Conservation (phyloP, 2,797 vertebrate genomes). For the Catostomus latipinnis region DNA sequence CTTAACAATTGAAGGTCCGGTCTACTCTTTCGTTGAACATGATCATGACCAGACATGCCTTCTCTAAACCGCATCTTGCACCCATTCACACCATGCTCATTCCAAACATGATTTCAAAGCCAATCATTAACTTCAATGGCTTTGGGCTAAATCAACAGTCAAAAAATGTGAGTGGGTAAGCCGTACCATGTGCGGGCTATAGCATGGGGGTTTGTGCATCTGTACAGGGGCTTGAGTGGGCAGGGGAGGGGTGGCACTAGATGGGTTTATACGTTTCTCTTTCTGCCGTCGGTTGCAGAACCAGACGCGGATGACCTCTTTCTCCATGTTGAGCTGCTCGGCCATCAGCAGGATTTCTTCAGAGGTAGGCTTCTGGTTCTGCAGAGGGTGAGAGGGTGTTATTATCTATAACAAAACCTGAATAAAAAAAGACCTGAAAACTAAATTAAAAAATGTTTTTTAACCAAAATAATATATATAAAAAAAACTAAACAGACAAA, state of each 20-base stretch:
- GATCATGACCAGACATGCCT: constrained; percentile 22
- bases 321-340: constrained; percentile 94
- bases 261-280: constrained; percentile 92
- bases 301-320: constrained; percentile 94
- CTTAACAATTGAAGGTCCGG: neutral
- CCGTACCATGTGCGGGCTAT: constrained; percentile 87
- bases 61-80: neutral
- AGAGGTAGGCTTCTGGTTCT: constrained; percentile 96
- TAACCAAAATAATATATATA: no score
- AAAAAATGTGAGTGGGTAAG: constrained; percentile 9
- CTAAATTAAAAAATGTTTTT: no score
- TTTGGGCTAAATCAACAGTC: neutral
- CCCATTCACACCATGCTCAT: neutral
- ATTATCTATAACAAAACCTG: no score
- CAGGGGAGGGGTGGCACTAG: constrained; percentile 86
- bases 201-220: constrained; percentile 83
- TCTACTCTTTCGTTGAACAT: neutral
- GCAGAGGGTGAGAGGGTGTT: constrained; percentile 8
- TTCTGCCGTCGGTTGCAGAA: constrained; percentile 95
- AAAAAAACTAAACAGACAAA: no score
- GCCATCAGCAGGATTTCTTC: constrained; percentile 93
- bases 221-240: constrained; percentile 79
- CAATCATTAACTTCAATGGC: neutral
- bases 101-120: constrained; percentile 16
- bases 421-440: no score